Base-by-base conservation (phyloP, 2,888 invertebrate species). In the Petrolisthes cinctipes region DNA sequence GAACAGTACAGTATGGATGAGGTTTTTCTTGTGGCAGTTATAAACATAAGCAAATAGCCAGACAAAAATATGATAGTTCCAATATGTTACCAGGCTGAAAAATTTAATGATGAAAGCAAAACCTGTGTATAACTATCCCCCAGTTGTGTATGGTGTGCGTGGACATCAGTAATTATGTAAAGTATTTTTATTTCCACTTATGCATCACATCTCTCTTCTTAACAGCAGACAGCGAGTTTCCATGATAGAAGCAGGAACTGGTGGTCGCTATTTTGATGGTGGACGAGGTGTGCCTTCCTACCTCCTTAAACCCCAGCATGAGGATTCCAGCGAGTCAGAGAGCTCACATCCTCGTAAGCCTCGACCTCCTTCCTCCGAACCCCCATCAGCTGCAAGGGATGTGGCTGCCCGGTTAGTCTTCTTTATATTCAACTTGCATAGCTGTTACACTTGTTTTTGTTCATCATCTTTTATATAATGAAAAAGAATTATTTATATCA, bases 171-270 rank as follows among this genome's bases (percentile, higher is more conserved):
- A 37, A 37, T 37, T 37, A 37, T 37, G 37, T 37, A 37, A 37
- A 37, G 37, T 37, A 37, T 37, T 37, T 1, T 37, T 37, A 37
- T 37, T 37, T 37, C 37, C 37, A 37, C 37, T 37, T 37, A 37
- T 37, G 37, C 37, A 37, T 1, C 37, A 37, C 37, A 37, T 37
- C 37, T 37, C 37, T 37, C 37, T 37, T 11, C 73, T 71, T 20
- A 78, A 68, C 68, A 82, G 82, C 82, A 88, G 90, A 82, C 90
- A 90, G 82, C 89, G 90, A 68, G 87, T 90, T 68, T 90, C 90
- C 61, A 90, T 90, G 90, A 90, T 90, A 75, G 90, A 90, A 61
- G 85, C 89, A 20, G 90, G 90, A 54, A 76, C 89, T 66, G 90
- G 90, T 61, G 90, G 90, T 57, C 87, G 90, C 6, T 90, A 90